Evolutionary conservation across 1,140 invertebrate genomes (phyloP).

Genomic region (Macrobrachium rosenbergii): DNA sequence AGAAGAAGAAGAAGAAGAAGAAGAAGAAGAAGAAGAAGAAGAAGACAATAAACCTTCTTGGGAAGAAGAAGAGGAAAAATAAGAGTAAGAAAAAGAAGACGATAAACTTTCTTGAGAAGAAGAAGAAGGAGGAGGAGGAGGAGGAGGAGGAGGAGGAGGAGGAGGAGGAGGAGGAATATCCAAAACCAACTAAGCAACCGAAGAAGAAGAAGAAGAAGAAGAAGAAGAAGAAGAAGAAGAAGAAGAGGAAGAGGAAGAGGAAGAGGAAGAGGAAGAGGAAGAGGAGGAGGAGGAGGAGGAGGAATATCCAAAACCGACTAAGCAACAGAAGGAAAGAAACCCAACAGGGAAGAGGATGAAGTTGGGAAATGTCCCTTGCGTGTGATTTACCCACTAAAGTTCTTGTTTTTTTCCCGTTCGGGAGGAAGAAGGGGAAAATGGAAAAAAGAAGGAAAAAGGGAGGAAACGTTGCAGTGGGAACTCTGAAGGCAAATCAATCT

Average conservation of each 20-base stretch:
- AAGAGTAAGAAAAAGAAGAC: too few relatives aligned
- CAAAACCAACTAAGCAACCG: neutral
- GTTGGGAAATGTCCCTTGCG: neutral
- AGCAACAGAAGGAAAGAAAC: neutral
- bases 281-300: conserved; percentile 11
- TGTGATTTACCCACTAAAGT: too few relatives aligned
- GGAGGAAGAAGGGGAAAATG: neutral
- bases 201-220: neutral
- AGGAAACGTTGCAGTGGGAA: neutral
- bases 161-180: conserved; percentile 10
- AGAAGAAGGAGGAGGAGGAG: too few relatives aligned
- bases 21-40: neutral
- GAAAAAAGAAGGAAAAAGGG: neutral
- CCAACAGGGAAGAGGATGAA: neutral
- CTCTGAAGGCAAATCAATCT: too few relatives aligned
- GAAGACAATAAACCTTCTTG: too few relatives aligned
- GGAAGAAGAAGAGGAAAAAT: conserved; percentile 7
- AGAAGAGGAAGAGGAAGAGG: too few relatives aligned
- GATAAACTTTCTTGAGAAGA: too few relatives aligned
- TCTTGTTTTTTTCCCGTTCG: neutral
- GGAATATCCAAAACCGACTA: neutral
- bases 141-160: neutral
- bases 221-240: too few relatives aligned
- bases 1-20: too few relatives aligned
- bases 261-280: neutral